Base-by-base conservation (phyloP, 2,888 invertebrate genomes). In the Phortica magna region DNA sequence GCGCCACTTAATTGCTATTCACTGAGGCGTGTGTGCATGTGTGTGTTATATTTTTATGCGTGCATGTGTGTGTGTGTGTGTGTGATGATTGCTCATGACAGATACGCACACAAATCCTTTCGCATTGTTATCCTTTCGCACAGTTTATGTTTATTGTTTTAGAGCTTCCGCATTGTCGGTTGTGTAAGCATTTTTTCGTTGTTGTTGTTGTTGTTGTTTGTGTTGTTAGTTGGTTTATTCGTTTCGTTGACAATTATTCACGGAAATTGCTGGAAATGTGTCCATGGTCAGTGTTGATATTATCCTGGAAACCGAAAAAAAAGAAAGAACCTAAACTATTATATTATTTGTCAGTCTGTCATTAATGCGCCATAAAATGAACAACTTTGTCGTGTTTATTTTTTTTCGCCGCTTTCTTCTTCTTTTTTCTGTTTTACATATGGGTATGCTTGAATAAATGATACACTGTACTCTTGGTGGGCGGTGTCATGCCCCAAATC, bases 261-360 rank as follows among this genome's bases (percentile, higher is more conserved):
- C 61, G 61, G 61, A 61, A 61, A 61, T 61, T 0, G 10, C 61
- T 22, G n/a, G 61, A 61, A 61, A 61, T 61, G 19, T 22, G 61
- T 17, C 17, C 10, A 61, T 19, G 19, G 22, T 22, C 31, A 31
- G 31, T 31, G 31, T 4, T 31, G 31, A 31, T 31, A 31, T 31
- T 31, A 31, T 31, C 31, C 31, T 31, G 31, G 31, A 31, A 19
- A 31, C 59, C 65, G 65, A 73, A 64, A 61, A 31, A 31, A 31
- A 31, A 64, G 53, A 31, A 31, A 31, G 5, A 61, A 22, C 31
- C 39, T 64, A 10, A 64, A 31, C 39, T 80, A 57, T 78, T 17
- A 55, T 76, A 42, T 68, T 53, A 19, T 22, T 65, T 68, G 74
- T 77, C 70, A 61, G 70, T 67, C 17, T 70, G 22, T 48, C 48